These are phyloP conservation scores for Chascanopsetta lugubris DNA, from an alignment of 2,113 vertebrate species.

Conservation along the genomic window DNA sequence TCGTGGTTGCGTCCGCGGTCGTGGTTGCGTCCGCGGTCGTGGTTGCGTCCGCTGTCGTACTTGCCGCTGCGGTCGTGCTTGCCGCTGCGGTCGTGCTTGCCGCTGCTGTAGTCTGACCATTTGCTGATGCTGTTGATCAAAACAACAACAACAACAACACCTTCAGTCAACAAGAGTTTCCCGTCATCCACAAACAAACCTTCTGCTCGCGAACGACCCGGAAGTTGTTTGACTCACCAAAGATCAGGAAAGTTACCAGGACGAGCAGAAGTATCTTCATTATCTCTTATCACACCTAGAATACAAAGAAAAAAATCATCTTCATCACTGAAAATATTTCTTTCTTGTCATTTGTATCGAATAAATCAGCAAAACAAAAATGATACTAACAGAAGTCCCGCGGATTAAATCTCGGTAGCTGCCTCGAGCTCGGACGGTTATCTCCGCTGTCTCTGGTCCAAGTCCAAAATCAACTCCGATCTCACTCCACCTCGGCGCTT, in stretches of 20 bases:
- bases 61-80: neutral
- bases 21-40: neutral
- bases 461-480: neutral
- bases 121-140: slow-evolving; percentile 24
- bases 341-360: no score
- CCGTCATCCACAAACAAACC: neutral
- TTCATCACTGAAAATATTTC: neutral
- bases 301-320: neutral
- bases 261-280: slow-evolving; percentile 44
- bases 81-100: neutral
- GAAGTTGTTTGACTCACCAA: slow-evolving; percentile 29
- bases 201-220: neutral
- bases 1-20: neutral
- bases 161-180: neutral
- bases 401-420: neutral
- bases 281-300: slow-evolving; percentile 23
- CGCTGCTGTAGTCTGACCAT: neutral
- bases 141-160: neutral
- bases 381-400: slow-evolving; percentile 33
- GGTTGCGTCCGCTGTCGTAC: neutral
- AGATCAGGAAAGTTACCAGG: slow-evolving; percentile 48
- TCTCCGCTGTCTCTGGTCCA: neutral
- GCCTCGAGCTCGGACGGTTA: neutral
- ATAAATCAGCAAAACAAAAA: neutral
- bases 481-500: neutral